phyloP scores from a whole-genome alignment of 2,113 vertebrate genomes.

The Cyanoliseus patagonus region DNA sequence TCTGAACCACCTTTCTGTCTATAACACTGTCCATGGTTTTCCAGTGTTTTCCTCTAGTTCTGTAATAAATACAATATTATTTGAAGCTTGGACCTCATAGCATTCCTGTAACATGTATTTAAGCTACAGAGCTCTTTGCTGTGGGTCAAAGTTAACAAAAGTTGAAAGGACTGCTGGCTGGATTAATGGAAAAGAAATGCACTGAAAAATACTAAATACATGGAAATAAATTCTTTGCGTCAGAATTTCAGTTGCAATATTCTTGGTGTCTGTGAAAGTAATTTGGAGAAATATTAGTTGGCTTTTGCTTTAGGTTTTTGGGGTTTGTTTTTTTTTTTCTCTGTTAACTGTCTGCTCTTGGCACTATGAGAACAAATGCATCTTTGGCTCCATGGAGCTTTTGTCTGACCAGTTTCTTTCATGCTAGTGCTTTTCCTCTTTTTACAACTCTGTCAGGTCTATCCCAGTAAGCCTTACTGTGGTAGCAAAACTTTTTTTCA shows the following conservation, averaged over 20 bases:
- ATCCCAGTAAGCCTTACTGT: background rate
- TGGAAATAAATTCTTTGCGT: background rate
- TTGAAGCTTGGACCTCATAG: background rate
- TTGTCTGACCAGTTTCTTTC: background rate
- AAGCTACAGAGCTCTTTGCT: background rate
- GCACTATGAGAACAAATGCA: background rate
- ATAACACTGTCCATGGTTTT: background rate
- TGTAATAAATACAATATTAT: background rate
- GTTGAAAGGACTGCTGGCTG: background rate
- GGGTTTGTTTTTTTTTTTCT: background rate
- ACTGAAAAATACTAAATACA: background rate
- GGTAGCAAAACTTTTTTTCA: background rate
- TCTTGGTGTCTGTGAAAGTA: background rate
- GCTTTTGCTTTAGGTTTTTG: background rate
- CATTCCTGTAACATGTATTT: background rate
- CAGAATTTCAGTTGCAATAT: background rate
- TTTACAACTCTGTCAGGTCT: background rate
- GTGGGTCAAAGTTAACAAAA: background rate
- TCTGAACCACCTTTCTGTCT: background rate
- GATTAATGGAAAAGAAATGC: background rate
- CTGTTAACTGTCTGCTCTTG: background rate
- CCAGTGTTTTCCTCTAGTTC: background rate
- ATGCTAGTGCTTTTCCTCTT: background rate
- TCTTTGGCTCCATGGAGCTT: background rate
- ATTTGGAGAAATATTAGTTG: background rate